A percentile compares a stretch with the other conserved stretches of the same genome.
Evolutionary conservation across 2,888 invertebrate genomes (phyloP).

Genomic region (Thysanoteuthis rhombus): DNA sequence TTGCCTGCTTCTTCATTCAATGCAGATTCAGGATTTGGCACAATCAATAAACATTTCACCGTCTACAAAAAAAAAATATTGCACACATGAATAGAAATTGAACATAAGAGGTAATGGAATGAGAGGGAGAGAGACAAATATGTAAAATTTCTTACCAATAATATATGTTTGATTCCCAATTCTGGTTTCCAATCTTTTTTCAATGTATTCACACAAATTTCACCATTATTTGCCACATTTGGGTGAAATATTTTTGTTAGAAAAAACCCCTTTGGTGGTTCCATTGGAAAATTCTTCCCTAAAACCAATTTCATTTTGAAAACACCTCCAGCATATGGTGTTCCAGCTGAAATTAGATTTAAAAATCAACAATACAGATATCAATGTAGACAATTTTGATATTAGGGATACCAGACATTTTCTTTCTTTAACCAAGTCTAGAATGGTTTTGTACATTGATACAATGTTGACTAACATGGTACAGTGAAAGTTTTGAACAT

Average conservation of each 20-base stretch:
- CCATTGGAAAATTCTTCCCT: conserved; percentile 90
- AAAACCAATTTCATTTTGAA: conserved; percentile 90
- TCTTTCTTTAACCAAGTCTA: too few relatives aligned
- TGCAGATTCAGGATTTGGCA: conserved; percentile 96
- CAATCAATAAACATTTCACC: conserved; percentile 93
- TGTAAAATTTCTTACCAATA: conserved; percentile 75
- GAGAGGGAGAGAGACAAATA: neutral
- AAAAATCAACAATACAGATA: too few relatives aligned
- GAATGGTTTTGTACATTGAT: too few relatives aligned
- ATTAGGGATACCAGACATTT: too few relatives aligned
- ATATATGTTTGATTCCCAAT: conserved; percentile 92
- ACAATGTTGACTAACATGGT: too few relatives aligned
- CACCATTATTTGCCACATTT: conserved; percentile 90
- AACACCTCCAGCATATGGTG: conserved; percentile 88
- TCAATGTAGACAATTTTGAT: too few relatives aligned
- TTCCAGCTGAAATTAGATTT: conserved; percentile 76
- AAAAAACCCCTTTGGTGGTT: conserved; percentile 91
- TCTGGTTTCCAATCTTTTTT: conserved; percentile 97
- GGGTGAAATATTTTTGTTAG: conserved; percentile 97
- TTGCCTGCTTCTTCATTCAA: conserved; percentile 97
- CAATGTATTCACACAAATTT: conserved; percentile 95
- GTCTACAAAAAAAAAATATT: conserved; percentile 73
- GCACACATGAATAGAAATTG: neutral
- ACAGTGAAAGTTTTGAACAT: too few relatives aligned
- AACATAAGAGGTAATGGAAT: neutral